Percentiles rank a stretch among this genome's conserved stretches.
Evolutionary conservation across 2,888 invertebrate genomes (phyloP).

Genomic region (Eulithis testata): DNA sequence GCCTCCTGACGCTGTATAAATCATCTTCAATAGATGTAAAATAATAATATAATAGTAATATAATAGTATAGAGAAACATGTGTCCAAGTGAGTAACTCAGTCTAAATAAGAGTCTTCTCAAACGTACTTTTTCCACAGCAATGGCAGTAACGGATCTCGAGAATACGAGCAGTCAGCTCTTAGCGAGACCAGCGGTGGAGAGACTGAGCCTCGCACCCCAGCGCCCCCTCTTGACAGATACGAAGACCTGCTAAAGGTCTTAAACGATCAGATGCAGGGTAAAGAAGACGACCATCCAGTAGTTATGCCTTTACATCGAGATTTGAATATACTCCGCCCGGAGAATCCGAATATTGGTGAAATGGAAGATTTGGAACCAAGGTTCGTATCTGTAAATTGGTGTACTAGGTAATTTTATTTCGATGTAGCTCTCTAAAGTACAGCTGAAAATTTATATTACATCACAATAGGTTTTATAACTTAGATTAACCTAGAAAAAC

Average conservation of each 20-base stretch:
- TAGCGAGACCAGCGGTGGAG: constrained; percentile 71
- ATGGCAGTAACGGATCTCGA: constrained; percentile 72
- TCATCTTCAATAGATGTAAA: too few relatives aligned
- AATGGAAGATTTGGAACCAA: constrained; percentile 85
- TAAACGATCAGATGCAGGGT: constrained; percentile 79
- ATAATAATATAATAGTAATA: too few relatives aligned
- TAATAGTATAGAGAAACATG: too few relatives aligned
- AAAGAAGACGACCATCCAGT: constrained; percentile 82
- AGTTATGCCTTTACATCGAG: constrained; percentile 78
- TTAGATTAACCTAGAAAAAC: too few relatives aligned
- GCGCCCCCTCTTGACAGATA: constrained; percentile 85
- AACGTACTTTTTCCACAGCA: constrained; percentile 50
- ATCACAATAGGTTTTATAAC: too few relatives aligned
- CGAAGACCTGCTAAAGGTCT: constrained; percentile 84
- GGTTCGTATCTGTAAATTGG: constrained; percentile 64
- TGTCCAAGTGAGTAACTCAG: too few relatives aligned
- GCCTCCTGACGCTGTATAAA: too few relatives aligned
- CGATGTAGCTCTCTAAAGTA: too few relatives aligned
- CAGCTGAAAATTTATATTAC: too few relatives aligned
- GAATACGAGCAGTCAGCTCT: constrained; percentile 79
- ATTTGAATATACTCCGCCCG: constrained; percentile 79
- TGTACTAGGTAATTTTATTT: too few relatives aligned
- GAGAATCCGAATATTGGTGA: constrained; percentile 90
- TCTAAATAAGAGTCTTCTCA: neutral
- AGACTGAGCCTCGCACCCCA: constrained; percentile 62